Conservation (phyloP, 2,113 vertebrate species). For the Chitala chitala region DNA sequence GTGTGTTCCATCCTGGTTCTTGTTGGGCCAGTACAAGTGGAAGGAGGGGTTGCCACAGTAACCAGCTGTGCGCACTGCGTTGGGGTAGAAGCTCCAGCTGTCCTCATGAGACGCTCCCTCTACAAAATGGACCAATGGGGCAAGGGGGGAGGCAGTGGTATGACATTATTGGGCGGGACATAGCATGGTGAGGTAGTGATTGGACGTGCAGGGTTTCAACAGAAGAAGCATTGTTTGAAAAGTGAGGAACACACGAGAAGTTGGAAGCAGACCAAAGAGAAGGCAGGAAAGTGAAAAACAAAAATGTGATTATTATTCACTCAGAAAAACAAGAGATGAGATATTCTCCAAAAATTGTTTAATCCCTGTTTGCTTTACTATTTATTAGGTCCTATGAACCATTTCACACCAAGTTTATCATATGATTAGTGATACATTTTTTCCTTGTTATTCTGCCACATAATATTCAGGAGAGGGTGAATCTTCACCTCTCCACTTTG, state of each 20-base stretch:
- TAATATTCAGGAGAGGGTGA: too few relatives aligned
- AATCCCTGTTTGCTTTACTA: not conserved
- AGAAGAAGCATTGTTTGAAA: too few relatives aligned
- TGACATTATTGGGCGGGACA: not conserved
- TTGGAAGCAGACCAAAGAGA: too few relatives aligned
- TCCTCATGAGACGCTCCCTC: conserved; percentile 93
- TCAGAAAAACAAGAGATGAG: too few relatives aligned
- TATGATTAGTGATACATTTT: too few relatives aligned
- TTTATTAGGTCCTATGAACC: not conserved
- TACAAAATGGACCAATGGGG: conserved; percentile 35
- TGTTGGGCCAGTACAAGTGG: conserved; percentile 97
- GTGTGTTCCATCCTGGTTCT: conserved; percentile 88
- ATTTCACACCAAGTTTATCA: not conserved
- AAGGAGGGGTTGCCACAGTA: conserved; percentile 99
- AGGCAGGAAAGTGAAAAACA: too few relatives aligned
- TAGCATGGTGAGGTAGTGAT: not conserved
- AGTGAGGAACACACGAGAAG: not conserved
- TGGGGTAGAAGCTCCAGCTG: conserved; percentile 98
- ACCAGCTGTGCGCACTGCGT: conserved; percentile 90
- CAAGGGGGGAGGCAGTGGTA: not conserved
- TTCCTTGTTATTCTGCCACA: too few relatives aligned
- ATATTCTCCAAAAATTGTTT: too few relatives aligned
- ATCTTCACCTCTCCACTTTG: too few relatives aligned
- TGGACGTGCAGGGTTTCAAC: too few relatives aligned
- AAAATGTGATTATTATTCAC: too few relatives aligned